These are phyloP conservation scores for Chirona hameri DNA, from an alignment of 2,888 invertebrate genomes.

Conservation along the genomic window DNA sequence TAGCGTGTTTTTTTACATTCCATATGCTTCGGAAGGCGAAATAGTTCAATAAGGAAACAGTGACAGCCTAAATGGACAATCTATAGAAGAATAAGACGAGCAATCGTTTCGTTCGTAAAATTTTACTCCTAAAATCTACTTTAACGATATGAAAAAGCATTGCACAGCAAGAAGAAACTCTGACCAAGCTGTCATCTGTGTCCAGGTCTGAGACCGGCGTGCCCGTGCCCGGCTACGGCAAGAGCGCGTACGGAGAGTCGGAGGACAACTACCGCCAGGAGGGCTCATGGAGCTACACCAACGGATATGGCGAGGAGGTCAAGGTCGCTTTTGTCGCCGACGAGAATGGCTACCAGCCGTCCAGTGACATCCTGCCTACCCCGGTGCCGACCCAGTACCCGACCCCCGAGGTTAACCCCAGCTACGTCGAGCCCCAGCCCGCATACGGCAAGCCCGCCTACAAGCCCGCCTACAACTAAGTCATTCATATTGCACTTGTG, in stretches of 20 bases:
- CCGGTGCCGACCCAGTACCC: neutral
- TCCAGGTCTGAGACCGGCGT: neutral
- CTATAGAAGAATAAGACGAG: too few relatives aligned
- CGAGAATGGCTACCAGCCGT: slow-evolving; percentile 9
- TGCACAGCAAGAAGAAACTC: too few relatives aligned
- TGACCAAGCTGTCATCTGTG: too few relatives aligned
- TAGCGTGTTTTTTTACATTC: too few relatives aligned
- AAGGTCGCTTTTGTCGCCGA: slow-evolving; percentile 2
- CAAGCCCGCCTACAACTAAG: neutral
- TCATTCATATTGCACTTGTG: neutral
- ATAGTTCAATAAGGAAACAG: too few relatives aligned
- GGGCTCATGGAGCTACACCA: slow-evolving; percentile 5
- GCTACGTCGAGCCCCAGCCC: neutral
- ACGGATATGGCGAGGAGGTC: neutral
- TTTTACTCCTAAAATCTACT: too few relatives aligned
- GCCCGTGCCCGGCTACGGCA: slow-evolving; percentile 8
- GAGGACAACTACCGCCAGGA: neutral
- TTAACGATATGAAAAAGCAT: too few relatives aligned
- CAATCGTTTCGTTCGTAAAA: too few relatives aligned
- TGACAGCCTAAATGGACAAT: too few relatives aligned
- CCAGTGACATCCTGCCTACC: slow-evolving; percentile 11
- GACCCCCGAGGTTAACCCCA: neutral
- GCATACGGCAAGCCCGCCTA: neutral
- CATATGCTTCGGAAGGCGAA: neutral
- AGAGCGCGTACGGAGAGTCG: neutral